phyloP scores from a whole-genome alignment of 2,113 vertebrate genomes.

The Nothoprocta pentlandii region DNA sequence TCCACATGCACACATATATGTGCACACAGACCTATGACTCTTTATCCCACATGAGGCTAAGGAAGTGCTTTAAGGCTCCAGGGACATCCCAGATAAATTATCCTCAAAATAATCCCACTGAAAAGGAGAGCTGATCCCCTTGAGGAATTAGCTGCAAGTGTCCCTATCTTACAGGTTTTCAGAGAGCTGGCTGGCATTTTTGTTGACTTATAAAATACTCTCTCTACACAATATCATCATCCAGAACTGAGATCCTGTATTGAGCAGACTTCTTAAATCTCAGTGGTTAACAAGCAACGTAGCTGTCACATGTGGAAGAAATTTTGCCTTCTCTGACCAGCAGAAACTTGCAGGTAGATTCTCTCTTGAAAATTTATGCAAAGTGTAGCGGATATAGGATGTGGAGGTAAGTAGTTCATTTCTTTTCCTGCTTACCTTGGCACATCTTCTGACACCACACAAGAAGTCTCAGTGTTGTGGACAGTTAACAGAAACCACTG shows the following conservation, averaged over 20 bases:
- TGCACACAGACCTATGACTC: background rate
- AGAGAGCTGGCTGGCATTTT: background rate
- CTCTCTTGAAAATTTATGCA: background rate
- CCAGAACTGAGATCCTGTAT: background rate
- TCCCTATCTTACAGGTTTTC: background rate
- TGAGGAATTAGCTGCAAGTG: background rate
- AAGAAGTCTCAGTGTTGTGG: background rate
- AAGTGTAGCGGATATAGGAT: background rate
- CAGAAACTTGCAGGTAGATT: background rate
- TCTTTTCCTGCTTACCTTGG: constrained; percentile 19
- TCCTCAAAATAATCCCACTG: background rate
- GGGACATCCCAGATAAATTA: background rate
- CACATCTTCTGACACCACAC: background rate
- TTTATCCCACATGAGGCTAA: background rate
- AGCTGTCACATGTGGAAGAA: constrained; percentile 5
- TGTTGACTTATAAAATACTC: background rate
- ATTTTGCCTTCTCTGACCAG: constrained; percentile 11
- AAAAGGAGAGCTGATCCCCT: background rate
- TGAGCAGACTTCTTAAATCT: background rate
- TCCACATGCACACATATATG: background rate
- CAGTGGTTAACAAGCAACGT: background rate
- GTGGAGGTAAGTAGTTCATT: constrained; percentile 23
- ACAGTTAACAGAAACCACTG: background rate
- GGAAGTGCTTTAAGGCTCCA: background rate
- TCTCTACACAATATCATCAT: background rate